These are phyloP conservation scores for Sthenelais limicola DNA, from an alignment of 2,888 invertebrate species.

Conservation along the genomic window DNA sequence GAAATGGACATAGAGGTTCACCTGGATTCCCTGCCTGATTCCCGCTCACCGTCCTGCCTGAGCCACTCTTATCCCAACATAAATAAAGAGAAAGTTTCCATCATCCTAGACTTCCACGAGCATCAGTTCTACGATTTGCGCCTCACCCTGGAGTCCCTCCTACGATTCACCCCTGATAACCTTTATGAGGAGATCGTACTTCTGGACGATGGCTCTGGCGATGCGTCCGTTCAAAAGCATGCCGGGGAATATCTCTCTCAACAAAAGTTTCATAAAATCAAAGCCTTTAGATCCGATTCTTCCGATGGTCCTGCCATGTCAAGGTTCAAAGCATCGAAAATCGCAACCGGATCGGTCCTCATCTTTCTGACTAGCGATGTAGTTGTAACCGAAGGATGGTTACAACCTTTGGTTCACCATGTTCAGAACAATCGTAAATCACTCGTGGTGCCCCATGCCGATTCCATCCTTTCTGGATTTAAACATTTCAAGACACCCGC, in stretches of 20 bases:
- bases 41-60: conserved; percentile 45
- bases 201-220: conserved; percentile 52
- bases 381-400: conserved; percentile 54
- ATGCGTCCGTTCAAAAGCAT: conserved; percentile 35
- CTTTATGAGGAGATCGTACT: conserved; percentile 52
- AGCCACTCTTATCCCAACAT: conserved; percentile 42
- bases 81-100: conserved; percentile 45
- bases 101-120: conserved; percentile 50
- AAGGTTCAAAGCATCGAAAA: conserved; percentile 50
- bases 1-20: conserved; percentile 48
- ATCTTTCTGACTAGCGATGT: conserved; percentile 49
- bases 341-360: conserved; percentile 49
- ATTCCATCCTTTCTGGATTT: conserved; percentile 49
- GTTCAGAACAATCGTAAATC: conserved; percentile 41
- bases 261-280: conserved; percentile 41
- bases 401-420: conserved; percentile 51
- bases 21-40: conserved; percentile 47
- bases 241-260: conserved; percentile 45
- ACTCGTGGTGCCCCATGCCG: conserved; percentile 50
- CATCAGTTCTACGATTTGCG: conserved; percentile 50
- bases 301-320: conserved; percentile 47
- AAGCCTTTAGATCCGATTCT: conserved; percentile 47
- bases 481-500: conserved; percentile 49
- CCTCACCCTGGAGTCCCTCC: conserved; percentile 49
- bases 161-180: conserved; percentile 49